Base-by-base conservation (phyloP, 2,888 invertebrate genomes). In the Petrophora chlorosata region DNA sequence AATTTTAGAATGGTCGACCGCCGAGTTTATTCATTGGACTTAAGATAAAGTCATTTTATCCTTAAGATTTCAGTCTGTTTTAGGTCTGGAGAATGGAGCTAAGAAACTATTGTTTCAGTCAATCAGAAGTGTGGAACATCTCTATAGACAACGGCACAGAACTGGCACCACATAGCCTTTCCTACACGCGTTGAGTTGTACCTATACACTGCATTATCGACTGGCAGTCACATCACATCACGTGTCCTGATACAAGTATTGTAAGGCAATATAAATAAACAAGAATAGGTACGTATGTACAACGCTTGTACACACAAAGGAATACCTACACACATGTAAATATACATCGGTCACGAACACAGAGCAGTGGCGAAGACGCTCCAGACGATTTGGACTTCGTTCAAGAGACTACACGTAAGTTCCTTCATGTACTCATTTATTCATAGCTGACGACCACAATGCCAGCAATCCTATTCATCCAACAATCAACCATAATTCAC, bases 301-400 rank as follows among this genome's bases (percentile, higher is more conserved):
- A 34, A 40, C 32, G 46, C 17, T 17, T 23, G 38, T 29, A 33
- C 25, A 56, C 51, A 51, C 40, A 29, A 47, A 16, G 25, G 17
- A 64, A 54, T 63, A 69, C 55, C 59, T 58, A 63, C 57, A 54
- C 57, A 62, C 53, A 59, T 61, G 61, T 64, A 63, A 77, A 79
- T 70, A 59, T 63, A 63, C 49, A n/a, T n/a, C 57, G 61, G 73
- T 75, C 78, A 80, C 76, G 74, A 59, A 55, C 57, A 59, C 52
- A 52, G 57, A 47, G 45, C 43, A 56, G 46, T 44, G 58, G 45
- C 56, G 44, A 54, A 61, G 39, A 44, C 58, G 60, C 45, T 58
- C 33, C 53, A 59, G 41, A 63, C 62, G 44, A 63, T 56, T 76
- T 72, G 70, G 71, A 76, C 67, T 64, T 64, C 58, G 65, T 65